phyloP scores from a whole-genome alignment of 2,797 vertebrate species.

The Rallus crepitans region DNA sequence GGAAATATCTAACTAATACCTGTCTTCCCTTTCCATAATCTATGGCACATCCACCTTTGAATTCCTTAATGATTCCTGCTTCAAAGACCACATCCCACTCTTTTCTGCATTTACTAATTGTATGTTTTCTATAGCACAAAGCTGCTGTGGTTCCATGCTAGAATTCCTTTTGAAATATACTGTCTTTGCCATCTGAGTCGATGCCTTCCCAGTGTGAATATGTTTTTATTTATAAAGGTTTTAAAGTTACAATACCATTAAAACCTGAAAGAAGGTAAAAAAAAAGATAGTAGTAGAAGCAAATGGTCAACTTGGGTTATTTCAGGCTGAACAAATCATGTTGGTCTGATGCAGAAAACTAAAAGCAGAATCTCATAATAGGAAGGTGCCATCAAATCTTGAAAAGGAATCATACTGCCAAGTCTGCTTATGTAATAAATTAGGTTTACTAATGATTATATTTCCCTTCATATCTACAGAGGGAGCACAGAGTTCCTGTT shows the following conservation, averaged over 20 bases:
- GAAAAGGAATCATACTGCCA: slow-evolving; percentile 49
- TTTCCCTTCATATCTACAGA: slow-evolving; percentile 35
- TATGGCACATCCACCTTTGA: background rate
- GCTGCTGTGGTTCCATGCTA: background rate
- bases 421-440: slow-evolving; percentile 56
- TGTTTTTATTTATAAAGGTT: slow-evolving; percentile 37
- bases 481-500: slow-evolving; percentile 14
- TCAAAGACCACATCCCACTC: background rate
- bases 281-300: background rate
- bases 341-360: slow-evolving; percentile 26
- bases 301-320: slow-evolving; percentile 24
- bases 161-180: background rate
- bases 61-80: slow-evolving; percentile 14
- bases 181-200: background rate
- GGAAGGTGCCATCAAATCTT: slow-evolving; percentile 42
- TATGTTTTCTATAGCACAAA: background rate
- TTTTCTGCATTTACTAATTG: background rate
- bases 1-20: slow-evolving; percentile 4
- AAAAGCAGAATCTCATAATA: slow-evolving; percentile 35
- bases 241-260: background rate
- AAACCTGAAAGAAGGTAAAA: background rate
- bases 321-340: slow-evolving; percentile 17
- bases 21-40: background rate
- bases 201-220: background rate
- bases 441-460: slow-evolving; percentile 57